A percentile compares a stretch with the other conserved stretches of the same genome.
These are phyloP conservation scores for Vanacampus margaritifer DNA, from an alignment of 2,113 vertebrate species.

Conservation along the genomic window DNA sequence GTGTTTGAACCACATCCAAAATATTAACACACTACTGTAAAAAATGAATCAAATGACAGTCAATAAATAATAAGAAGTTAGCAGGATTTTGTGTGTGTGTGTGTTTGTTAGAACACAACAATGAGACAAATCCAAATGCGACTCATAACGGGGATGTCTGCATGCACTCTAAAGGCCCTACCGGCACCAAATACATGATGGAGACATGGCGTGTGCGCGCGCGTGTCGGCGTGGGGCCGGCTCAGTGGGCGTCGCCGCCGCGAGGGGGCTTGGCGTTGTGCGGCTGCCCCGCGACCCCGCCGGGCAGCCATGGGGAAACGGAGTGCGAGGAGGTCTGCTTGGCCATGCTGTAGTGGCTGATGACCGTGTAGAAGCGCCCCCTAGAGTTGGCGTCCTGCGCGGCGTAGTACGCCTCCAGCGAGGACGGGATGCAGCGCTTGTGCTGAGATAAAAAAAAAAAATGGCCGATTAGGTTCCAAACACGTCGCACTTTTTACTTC, in stretches of 20 bases:
- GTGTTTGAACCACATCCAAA: conserved; percentile 74
- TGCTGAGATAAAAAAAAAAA: conserved; percentile 72
- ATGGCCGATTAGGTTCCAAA: neutral
- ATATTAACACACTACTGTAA: conserved; percentile 80
- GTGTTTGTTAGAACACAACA: conserved; percentile 14
- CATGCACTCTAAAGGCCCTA: conserved; percentile 55
- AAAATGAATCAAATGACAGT: conserved; percentile 47
- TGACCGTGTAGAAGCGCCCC: conserved; percentile 96
- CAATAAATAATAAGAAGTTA: conserved; percentile 42
- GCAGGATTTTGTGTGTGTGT: conserved; percentile 13
- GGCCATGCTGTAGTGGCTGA: conserved; percentile 99
- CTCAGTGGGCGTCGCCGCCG: conserved; percentile 80
- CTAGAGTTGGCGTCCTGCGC: conserved; percentile 92
- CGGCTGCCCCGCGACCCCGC: conserved; percentile 77
- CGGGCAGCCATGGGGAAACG: conserved; percentile 92
- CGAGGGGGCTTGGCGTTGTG: conserved; percentile 86
- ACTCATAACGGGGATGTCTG: conserved; percentile 41
- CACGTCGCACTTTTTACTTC: no score
- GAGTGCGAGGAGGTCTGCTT: conserved; percentile 96
- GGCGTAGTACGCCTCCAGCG: conserved; percentile 93
- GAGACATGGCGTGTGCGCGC: conserved; percentile 15
- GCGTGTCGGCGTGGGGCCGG: neutral
- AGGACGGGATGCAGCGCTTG: conserved; percentile 96
- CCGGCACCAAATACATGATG: neutral
- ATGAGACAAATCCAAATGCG: conserved; percentile 26